Base-by-base conservation (phyloP, 2,888 invertebrate species). In the Xanthia icteritia region DNA sequence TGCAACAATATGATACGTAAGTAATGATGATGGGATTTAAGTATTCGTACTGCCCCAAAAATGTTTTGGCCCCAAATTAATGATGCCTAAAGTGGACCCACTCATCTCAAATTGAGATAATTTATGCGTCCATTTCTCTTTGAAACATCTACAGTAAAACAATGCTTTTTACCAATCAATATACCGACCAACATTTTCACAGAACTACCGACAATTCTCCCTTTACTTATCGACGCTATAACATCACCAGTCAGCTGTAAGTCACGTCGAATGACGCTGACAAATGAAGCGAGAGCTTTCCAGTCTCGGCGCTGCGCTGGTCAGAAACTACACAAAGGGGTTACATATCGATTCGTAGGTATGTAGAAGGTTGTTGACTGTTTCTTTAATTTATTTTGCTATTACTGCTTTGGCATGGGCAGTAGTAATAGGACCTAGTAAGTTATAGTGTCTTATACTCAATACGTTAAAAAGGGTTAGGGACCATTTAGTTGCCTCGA, bases 201-300 rank as follows among this genome's bases (percentile, higher is more conserved):
- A 56, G 58, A 60, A n/a, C 45, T 13, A 23, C 39, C 31, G 27
- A 51, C 54, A 42, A 48, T 75, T 58, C 68, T 63, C 27, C 56
- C 27, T 67, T 76, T 61, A 67, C 65, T 63, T 58, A 15, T 56
- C 6, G 15, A 71, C 27, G 68, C n/a, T 81, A 8, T 45, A 71
- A 71, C 81, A 51, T 56, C 63, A 76, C 23, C 65, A 70, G 61
- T 63, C 72, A 63, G 75, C 65, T 72, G 69, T 20, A 72, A 83
- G 75, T 83, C 82, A 83, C 87, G 83, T 64, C 68, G 73, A 72
- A 36, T 85, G 89, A 82, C 88, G 79, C 83, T 89, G 89, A 90
- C 82, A 89, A 88, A 90, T 90, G 89, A 86, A 86, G 77, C 70
- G 82, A 71, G 54, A 73, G 83, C 69, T 72, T 70, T 77, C 42